A percentile compares a stretch with the other conserved stretches of the same genome.
phyloP scores from a whole-genome alignment of 2,888 invertebrate genomes.

The Dorcus parallelipipedus region DNA sequence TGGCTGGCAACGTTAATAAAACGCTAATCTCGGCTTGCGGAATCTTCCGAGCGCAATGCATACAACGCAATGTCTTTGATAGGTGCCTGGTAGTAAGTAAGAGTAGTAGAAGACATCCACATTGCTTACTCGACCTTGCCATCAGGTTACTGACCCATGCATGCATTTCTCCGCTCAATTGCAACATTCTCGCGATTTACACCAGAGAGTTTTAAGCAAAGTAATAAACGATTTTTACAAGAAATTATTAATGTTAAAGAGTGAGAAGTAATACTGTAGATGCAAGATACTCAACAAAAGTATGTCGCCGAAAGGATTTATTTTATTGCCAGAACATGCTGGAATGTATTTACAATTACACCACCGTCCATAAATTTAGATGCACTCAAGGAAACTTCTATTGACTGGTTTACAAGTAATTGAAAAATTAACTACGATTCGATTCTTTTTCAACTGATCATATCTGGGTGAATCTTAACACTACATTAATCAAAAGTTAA shows the following conservation, averaged over 20 bases:
- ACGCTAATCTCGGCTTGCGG: background rate
- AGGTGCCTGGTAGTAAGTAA: background rate
- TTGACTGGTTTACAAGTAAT: no score
- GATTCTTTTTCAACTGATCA: no score
- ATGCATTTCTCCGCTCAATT: background rate
- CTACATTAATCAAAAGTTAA: no score
- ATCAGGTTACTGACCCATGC: constrained; percentile 14
- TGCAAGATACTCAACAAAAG: no score
- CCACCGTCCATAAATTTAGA: no score
- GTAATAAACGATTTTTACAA: constrained; percentile 7
- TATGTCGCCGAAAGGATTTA: background rate
- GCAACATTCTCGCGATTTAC: background rate
- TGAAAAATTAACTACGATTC: no score
- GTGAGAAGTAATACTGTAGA: no score
- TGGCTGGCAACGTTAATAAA: background rate
- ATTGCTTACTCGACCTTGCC: constrained; percentile 13
- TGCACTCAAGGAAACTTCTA: no score
- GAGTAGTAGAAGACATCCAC: constrained; percentile 3
- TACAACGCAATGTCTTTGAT: background rate
- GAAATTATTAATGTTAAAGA: no score
- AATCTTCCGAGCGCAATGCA: background rate
- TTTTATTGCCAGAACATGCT: no score
- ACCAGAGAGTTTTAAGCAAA: background rate
- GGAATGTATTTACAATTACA: no score
- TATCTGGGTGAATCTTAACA: no score